Conservation (phyloP, 1,140 invertebrate genomes). For the Halictus rubicundus region DNA sequence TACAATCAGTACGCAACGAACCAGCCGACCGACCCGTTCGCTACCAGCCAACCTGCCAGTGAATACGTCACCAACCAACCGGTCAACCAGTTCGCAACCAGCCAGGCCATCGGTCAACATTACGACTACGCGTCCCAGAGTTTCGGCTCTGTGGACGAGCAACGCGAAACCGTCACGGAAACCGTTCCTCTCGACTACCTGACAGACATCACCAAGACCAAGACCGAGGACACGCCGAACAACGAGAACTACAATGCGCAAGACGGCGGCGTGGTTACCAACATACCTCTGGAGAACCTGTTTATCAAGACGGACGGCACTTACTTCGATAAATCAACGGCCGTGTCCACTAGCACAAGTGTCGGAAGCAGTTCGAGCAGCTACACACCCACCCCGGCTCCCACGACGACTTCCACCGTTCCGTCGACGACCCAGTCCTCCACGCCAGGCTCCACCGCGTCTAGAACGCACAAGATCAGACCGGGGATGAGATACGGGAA, state of each 20-base stretch:
- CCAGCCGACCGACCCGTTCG: conserved; percentile 32
- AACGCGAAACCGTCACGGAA: conserved; percentile 28
- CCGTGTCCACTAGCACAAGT: conserved; percentile 14
- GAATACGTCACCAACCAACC: conserved; percentile 40
- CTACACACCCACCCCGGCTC: not conserved
- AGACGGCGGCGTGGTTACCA: conserved; percentile 20
- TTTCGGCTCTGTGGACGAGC: conserved; percentile 7
- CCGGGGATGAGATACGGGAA: conserved; percentile 71
- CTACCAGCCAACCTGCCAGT: conserved; percentile 36
- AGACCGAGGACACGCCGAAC: not conserved
- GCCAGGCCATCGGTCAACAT: conserved; percentile 42
- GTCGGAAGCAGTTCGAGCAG: not conserved
- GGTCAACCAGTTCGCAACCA: conserved; percentile 32
- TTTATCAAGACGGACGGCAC: conserved; percentile 70
- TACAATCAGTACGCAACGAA: conserved; percentile 39
- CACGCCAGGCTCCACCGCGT: conserved; percentile 38
- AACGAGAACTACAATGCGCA: conserved; percentile 21
- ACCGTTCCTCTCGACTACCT: conserved; percentile 59
- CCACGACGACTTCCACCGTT: conserved; percentile 52
- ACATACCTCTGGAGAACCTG: conserved; percentile 66
- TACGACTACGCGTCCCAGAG: conserved; percentile 47
- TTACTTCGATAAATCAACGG: conserved; percentile 63
- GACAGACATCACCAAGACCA: conserved; percentile 25
- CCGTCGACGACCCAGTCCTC: conserved; percentile 21
- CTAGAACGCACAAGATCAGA: conserved; percentile 69